Conservation (phyloP, 2,888 invertebrate species). For the Hyposoter dolosus region DNA sequence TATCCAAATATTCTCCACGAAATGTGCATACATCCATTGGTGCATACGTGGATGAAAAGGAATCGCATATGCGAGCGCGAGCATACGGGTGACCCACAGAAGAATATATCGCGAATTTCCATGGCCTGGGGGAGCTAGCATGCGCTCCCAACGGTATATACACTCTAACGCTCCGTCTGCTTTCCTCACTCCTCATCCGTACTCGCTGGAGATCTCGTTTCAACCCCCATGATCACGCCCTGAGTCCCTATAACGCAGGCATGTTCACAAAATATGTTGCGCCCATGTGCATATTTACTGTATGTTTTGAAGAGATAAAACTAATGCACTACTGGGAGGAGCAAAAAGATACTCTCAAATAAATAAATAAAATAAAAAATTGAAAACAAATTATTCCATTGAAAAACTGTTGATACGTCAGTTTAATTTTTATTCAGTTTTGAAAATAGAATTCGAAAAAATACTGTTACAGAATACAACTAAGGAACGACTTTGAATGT, state of each 20-base stretch:
- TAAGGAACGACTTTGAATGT: no score
- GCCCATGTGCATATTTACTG: background rate
- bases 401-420: background rate
- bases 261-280: background rate
- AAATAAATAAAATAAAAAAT: background rate
- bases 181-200: slow-evolving; percentile 54
- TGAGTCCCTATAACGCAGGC: slow-evolving; percentile 27
- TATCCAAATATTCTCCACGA: slow-evolving; percentile 20
- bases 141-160: slow-evolving; percentile 43
- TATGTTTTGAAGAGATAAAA: slow-evolving; percentile 37
- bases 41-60: slow-evolving; percentile 1
- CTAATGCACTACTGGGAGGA: slow-evolving; percentile 7
- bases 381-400: background rate
- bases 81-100: slow-evolving; percentile 43
- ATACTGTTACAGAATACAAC: no score
- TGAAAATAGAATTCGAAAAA: no score
- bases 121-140: slow-evolving; percentile 56
- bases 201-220: slow-evolving; percentile 55
- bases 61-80: slow-evolving; percentile 46
- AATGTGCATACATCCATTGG: slow-evolving; percentile 10
- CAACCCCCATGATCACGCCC: slow-evolving; percentile 37
- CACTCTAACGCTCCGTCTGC: slow-evolving; percentile 40
- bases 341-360: slow-evolving; percentile 3
- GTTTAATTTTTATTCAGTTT: no score
- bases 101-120: slow-evolving; percentile 64